Evolutionary conservation across 1,140 invertebrate genomes (phyloP).

Genomic region (Cyrtorhinus lividipennis): DNA sequence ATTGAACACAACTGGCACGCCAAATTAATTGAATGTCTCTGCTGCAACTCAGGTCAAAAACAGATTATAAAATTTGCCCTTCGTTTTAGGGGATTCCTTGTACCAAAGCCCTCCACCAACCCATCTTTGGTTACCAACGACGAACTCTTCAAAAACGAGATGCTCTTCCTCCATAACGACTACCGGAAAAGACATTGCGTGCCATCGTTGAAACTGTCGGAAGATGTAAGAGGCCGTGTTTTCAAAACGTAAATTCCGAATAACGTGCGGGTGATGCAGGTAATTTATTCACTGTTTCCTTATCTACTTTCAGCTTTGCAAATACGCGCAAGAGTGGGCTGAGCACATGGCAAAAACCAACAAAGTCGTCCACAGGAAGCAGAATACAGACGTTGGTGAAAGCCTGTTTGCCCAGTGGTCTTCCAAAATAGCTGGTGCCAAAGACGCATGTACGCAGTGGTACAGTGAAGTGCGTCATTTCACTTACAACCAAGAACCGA

Average conservation of each 20-base stretch:
- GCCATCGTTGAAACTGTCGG: slow-evolving; percentile 46
- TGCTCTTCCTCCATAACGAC: slow-evolving; percentile 58
- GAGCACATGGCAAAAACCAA: slow-evolving; percentile 53
- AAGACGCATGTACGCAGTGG: slow-evolving; percentile 51
- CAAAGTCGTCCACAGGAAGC: slow-evolving; percentile 45
- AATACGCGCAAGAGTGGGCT: slow-evolving; percentile 52
- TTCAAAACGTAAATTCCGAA: too few species aligned
- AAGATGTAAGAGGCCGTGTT: slow-evolving; percentile 48
- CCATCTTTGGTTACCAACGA: slow-evolving; percentile 14
- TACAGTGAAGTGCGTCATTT: slow-evolving; percentile 46
- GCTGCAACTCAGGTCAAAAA: too few species aligned
- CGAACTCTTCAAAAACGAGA: slow-evolving; percentile 40
- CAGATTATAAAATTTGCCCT: too few species aligned
- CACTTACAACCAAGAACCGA: slow-evolving; percentile 40
- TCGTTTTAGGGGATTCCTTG: slow-evolving; percentile 8
- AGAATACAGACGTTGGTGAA: slow-evolving; percentile 40
- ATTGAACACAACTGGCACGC: too few species aligned
- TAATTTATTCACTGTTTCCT: too few species aligned
- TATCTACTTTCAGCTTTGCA: slow-evolving; percentile 31
- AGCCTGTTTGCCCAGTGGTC: slow-evolving; percentile 44
- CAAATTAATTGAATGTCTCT: too few species aligned
- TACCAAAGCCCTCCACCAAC: neutral
- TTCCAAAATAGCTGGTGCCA: slow-evolving; percentile 45
- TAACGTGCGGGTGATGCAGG: too few species aligned
- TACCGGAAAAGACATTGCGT: slow-evolving; percentile 56